These are phyloP conservation scores for Agapetus fuscipes DNA, from an alignment of 2,888 invertebrate species.

Conservation along the genomic window DNA sequence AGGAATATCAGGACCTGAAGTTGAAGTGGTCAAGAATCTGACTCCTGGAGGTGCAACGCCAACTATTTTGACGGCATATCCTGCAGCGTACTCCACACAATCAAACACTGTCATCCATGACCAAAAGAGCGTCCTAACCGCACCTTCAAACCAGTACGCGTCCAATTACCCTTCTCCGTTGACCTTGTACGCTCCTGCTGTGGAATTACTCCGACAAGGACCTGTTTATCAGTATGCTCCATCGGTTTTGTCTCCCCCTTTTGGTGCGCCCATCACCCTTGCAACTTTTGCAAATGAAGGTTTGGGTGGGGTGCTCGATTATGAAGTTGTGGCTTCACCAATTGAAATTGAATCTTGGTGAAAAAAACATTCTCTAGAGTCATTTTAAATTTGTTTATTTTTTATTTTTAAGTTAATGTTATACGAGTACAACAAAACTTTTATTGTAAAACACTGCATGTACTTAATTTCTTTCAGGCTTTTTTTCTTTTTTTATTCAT, in stretches of 20 bases:
- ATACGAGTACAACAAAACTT: too few relatives aligned
- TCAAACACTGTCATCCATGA: not conserved
- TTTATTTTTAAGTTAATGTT: too few relatives aligned
- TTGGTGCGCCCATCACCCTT: not conserved
- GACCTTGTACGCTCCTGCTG: not conserved
- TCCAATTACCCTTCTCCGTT: not conserved
- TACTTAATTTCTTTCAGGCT: too few relatives aligned
- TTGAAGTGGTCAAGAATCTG: not conserved
- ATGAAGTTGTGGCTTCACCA: constrained; percentile 3
- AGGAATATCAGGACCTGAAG: not conserved
- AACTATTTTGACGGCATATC: not conserved
- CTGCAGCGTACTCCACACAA: not conserved
- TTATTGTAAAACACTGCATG: too few relatives aligned
- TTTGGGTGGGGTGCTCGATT: constrained; percentile 3
- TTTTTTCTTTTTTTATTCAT: too few relatives aligned
- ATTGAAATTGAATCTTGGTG: constrained; percentile 3
- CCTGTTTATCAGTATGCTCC: not conserved
- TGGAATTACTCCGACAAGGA: not conserved
- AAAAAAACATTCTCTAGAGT: not conserved
- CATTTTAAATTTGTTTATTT: not conserved
- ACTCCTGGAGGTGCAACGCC: not conserved
- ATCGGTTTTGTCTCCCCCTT: not conserved
- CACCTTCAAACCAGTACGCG: not conserved
- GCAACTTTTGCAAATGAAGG: not conserved
- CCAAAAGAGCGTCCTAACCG: not conserved